Base-by-base conservation (phyloP, 2,888 invertebrate species). In the Xestia c-nigrum region DNA sequence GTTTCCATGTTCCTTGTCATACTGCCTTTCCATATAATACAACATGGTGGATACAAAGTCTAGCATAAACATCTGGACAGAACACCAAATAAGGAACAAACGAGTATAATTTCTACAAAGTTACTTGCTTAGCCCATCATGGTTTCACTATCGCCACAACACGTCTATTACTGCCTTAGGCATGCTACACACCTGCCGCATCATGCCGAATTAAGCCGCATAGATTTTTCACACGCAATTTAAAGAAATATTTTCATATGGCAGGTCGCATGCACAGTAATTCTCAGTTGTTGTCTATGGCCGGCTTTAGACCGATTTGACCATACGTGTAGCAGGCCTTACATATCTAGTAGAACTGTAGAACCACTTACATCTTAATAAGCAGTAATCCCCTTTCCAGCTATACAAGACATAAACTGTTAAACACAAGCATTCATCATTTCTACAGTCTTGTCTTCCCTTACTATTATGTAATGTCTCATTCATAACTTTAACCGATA, bases 1-100 rank as follows among this genome's bases (percentile, higher is more conserved):
- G 52, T 69, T 47, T 47, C 7, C 21, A 66, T 76, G 59, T 83
- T 16, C 10, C 78, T 68, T 78, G 78, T 78, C 65, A 52, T 21
- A 50, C 38, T 24, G 16, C 12, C 64, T 12, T 66, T 16, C 40
- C 40, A 76, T 59, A 47, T 55, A 59, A n/a, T 2, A 38, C 40
- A 77, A 66, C 6, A 77, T 70, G 55, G 52, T 40, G 19, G 57
- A 24, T 61, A 69, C 46, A 55, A 55, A 66, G 40, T 5, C 61
- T 50, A 57, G 47, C 16, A 40, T 43, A n/a, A 12, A 9, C 57
- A 47, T 76, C 59, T 57, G 24, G 24, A 21, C 43, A 47, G 14
- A 10, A 38, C 5, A 3, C 65, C 52, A 78, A 66, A 80, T 61
- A 61, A 61, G 80, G 59, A 9, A 46, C 3, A 21, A 72, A 24